Evolutionary conservation across 2,113 vertebrate species (phyloP), one percentile per base, ranked within the genome.

Genomic region (Cisticola juncidis): DNA sequence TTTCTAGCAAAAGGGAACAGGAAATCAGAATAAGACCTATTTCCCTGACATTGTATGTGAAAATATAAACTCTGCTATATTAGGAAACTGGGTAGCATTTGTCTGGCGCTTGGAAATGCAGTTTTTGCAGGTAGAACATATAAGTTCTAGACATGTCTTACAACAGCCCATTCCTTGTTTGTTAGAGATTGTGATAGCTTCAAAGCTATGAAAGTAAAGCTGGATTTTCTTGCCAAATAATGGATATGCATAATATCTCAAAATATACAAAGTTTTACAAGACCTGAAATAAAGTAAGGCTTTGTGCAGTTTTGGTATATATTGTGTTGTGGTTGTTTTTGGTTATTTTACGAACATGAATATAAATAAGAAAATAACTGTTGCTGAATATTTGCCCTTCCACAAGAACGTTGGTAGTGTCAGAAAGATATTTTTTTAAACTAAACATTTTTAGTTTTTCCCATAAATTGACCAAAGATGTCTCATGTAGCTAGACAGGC

Each of bases 321-420:
- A 2, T 19, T 35, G 5, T 4, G 4, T 5, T 42, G 36, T 5
- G 28, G 7, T 4, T 66, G 38, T 3, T 42, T 24, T 47, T 3
- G 1, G 0, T 7, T 6, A 35, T 57, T 80, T 74, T 28, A 6
- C 3, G 16, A 76, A 45, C 9, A 70, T 3, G 1, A 50, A 33
- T 66, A 44, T 47, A 71, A 82, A 36, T 8, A 79, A 91, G 26
- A 64, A 77, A 89, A 57, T 53, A 72, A 61, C 18, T 19, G 19
- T 47, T 81, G 61, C 13, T n/a, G 13, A 24, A 18, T 70, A 76
- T 79, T 76, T 84, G 9, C 66, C 42, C 47, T 77, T 20, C 24
- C 47, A 33, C 42, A 83, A 91, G n/a, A 20, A 84, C 26, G 7
- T 12, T 76, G 78, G 9, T 25, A 45, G 53, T 54, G 13, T 24